These are phyloP conservation scores for Perca schrenkii DNA, from an alignment of 2,113 vertebrate species.

Conservation along the genomic window DNA sequence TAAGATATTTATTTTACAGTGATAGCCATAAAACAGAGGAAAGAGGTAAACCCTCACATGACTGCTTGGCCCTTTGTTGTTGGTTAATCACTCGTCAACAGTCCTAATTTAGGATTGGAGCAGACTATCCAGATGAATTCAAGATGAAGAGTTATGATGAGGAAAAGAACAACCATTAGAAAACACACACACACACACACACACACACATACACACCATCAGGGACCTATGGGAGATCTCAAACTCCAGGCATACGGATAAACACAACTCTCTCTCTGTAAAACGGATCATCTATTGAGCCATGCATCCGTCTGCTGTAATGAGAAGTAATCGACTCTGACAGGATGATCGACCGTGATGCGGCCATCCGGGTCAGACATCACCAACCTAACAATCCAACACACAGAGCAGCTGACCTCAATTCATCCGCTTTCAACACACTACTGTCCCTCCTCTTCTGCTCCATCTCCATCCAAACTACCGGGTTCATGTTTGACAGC, in stretches of 20 bases:
- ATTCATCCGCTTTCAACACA: not conserved
- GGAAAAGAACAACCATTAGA: too few relatives aligned
- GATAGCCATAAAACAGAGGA: not conserved
- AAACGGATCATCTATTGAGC: not conserved
- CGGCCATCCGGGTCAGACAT: slow-evolving; percentile 42
- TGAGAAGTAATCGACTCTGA: not conserved
- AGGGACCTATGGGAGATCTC: slow-evolving; percentile 22
- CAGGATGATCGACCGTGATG: slow-evolving; percentile 38
- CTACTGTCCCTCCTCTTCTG: not conserved
- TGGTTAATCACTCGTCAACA: not conserved
- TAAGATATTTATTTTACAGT: not conserved
- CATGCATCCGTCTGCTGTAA: slow-evolving; percentile 11
- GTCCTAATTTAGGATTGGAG: not conserved
- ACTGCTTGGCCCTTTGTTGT: not conserved
- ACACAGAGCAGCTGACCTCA: slow-evolving; percentile 30
- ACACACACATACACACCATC: not conserved
- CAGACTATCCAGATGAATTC: too few relatives aligned
- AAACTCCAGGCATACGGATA: not conserved
- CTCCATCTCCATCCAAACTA: not conserved
- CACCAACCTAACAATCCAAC: slow-evolving; percentile 35
- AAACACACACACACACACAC: too few relatives aligned
- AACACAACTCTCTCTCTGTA: not conserved
- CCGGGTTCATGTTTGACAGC: slow-evolving; percentile 16
- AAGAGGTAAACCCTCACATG: not conserved
- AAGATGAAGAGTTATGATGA: too few relatives aligned